Percentiles rank a stretch among this genome's conserved stretches.
Evolutionary conservation across 2,797 vertebrate species (phyloP).

Genomic region (Ispidina picta): DNA sequence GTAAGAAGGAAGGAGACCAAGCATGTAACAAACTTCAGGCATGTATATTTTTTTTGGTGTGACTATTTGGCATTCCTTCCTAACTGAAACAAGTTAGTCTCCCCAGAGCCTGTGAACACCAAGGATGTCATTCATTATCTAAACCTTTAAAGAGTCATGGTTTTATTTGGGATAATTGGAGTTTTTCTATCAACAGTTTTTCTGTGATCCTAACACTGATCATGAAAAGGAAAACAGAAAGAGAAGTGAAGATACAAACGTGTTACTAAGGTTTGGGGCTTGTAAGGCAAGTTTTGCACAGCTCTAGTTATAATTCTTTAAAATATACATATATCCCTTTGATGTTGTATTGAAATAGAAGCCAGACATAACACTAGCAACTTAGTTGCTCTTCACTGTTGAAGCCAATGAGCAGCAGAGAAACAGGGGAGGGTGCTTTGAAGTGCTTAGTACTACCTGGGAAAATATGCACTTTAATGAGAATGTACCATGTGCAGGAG

Average conservation of each 20-base stretch:
- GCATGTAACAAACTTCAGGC: constrained; percentile 1
- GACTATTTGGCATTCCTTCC: constrained; percentile 34
- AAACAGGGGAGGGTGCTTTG: constrained; percentile 35
- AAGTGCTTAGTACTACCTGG: neutral
- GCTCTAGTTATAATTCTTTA: constrained; percentile 33
- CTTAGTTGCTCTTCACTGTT: neutral
- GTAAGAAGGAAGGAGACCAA: constrained; percentile 2
- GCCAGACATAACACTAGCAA: constrained; percentile 6
- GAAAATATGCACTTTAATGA: constrained; percentile 30
- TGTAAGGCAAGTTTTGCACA: constrained; percentile 30
- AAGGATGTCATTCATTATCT: neutral
- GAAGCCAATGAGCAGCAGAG: constrained; percentile 41
- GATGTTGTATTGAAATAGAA: constrained; percentile 42
- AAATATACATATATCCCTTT: constrained; percentile 64
- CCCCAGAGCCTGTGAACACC: neutral
- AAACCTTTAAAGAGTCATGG: neutral
- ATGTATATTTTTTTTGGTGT: neutral
- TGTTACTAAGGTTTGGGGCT: neutral
- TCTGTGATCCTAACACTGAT: constrained; percentile 4
- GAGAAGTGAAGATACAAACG: constrained; percentile 20
- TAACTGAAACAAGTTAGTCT: neutral
- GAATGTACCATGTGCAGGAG: neutral
- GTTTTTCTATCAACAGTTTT: constrained; percentile 12
- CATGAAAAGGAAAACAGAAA: constrained; percentile 16
- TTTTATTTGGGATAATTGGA: constrained; percentile 38